phyloP scores from a whole-genome alignment of 2,113 vertebrate species.

The Hippocampus zosterae region DNA sequence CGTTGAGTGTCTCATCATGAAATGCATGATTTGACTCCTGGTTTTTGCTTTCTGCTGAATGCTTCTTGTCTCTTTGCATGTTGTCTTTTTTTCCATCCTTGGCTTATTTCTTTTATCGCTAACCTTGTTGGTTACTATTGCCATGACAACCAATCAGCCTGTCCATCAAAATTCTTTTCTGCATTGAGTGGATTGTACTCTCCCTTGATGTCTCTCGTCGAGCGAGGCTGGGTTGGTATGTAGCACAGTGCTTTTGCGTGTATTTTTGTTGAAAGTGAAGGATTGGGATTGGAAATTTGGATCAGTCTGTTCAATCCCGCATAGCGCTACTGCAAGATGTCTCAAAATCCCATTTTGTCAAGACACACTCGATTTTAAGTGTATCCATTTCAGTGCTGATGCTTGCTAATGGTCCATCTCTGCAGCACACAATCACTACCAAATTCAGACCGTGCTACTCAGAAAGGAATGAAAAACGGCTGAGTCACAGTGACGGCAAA shows the following conservation, averaged over 20 bases:
- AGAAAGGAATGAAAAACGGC: constrained; percentile 39
- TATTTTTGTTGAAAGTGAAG: neutral
- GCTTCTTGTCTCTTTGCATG: constrained; percentile 44
- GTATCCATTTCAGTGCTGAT: constrained; percentile 25
- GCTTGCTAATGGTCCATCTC: constrained; percentile 38
- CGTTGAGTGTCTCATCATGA: constrained; percentile 9
- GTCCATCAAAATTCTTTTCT: constrained; percentile 48
- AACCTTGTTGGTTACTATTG: constrained; percentile 55
- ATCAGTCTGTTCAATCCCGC: neutral
- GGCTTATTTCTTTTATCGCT: constrained; percentile 37
- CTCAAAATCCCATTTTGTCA: neutral
- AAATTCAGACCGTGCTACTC: constrained; percentile 15
- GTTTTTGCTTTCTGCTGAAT: constrained; percentile 5
- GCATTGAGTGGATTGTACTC: constrained; percentile 74
- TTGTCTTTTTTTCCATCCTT: constrained; percentile 27
- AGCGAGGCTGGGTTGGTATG: constrained; percentile 26
- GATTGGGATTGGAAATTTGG: neutral
- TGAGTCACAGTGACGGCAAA: constrained; percentile 58
- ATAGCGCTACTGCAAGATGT: neutral
- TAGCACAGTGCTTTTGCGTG: neutral
- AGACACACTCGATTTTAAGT: neutral
- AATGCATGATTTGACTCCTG: constrained; percentile 22
- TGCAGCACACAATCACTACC: constrained; percentile 57
- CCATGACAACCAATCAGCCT: constrained; percentile 79
- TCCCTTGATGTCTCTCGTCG: constrained; percentile 39